Conservation (phyloP, 2,797 vertebrate species). For the Takifugu rubripes region DNA sequence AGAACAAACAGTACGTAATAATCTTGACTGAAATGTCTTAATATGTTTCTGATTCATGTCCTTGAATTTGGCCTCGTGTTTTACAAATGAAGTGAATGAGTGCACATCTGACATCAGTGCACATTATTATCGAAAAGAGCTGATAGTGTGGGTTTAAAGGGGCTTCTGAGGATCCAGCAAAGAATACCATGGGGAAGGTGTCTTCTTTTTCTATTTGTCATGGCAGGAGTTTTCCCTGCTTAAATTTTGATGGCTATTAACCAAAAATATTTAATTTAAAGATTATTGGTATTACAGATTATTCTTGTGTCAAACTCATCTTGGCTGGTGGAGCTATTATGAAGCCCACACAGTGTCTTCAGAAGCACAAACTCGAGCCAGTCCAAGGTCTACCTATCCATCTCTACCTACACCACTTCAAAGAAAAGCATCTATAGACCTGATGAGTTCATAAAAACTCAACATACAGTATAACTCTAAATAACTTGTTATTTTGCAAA, state of each 20-base stretch:
- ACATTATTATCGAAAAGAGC: background rate
- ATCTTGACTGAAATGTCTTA: constrained; percentile 29
- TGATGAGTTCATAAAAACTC: background rate
- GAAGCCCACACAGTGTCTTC: no score
- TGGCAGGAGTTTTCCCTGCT: background rate
- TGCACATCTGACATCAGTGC: constrained; percentile 14
- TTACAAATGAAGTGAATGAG: constrained; percentile 9
- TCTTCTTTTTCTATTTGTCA: background rate
- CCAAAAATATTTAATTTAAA: no score
- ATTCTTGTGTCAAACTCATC: no score
- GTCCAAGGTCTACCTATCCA: no score
- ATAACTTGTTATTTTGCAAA: background rate
- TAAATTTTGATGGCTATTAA: no score
- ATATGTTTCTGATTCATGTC: constrained; percentile 19
- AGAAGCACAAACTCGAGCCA: no score
- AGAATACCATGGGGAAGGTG: background rate
- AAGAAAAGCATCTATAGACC: no score
- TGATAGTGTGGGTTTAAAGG: background rate
- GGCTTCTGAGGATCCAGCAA: background rate
- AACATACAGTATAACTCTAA: no score
- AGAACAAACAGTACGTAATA: constrained; percentile 66
- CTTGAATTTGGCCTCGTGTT: constrained; percentile 16
- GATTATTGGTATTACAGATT: no score
- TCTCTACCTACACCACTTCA: no score
- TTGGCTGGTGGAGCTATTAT: no score